Conservation (phyloP, 2,113 vertebrate species). For the Dicerorhinus sumatrensis region DNA sequence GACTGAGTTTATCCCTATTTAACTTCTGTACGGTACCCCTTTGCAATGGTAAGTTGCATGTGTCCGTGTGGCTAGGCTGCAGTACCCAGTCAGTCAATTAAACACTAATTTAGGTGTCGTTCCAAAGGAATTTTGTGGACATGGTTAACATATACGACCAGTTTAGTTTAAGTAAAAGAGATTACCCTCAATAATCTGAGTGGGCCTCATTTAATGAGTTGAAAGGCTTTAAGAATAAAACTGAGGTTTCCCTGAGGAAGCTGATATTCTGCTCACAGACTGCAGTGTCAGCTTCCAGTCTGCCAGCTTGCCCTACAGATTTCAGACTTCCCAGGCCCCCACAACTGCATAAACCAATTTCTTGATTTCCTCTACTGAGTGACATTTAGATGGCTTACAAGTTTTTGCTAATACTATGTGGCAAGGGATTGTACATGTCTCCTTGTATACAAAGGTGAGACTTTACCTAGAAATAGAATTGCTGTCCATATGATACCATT, state of each 20-base stretch:
- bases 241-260: not conserved
- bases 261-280: not conserved
- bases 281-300: not conserved
- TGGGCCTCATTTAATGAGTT: not conserved
- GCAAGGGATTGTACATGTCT: not conserved
- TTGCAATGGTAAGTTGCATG: not conserved
- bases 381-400: not conserved
- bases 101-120: not conserved
- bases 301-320: not conserved
- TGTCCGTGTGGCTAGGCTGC: not conserved
- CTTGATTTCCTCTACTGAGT: not conserved
- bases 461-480: not conserved
- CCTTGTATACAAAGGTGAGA: not conserved
- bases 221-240: conserved; percentile 4
- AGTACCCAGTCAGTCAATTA: not conserved
- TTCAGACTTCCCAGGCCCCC: not conserved
- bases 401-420: not conserved
- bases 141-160: not conserved
- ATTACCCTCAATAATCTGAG: not conserved
- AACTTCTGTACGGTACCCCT: not conserved
- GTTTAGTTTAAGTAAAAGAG: not conserved
- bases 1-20: not conserved
- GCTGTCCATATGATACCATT: not conserved
- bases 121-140: not conserved
- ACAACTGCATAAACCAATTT: not conserved